A percentile compares a stretch with the other conserved stretches of the same genome.
These are phyloP conservation scores for Percopsis omiscomaycus DNA, from an alignment of 2,797 vertebrate species.

Conservation along the genomic window DNA sequence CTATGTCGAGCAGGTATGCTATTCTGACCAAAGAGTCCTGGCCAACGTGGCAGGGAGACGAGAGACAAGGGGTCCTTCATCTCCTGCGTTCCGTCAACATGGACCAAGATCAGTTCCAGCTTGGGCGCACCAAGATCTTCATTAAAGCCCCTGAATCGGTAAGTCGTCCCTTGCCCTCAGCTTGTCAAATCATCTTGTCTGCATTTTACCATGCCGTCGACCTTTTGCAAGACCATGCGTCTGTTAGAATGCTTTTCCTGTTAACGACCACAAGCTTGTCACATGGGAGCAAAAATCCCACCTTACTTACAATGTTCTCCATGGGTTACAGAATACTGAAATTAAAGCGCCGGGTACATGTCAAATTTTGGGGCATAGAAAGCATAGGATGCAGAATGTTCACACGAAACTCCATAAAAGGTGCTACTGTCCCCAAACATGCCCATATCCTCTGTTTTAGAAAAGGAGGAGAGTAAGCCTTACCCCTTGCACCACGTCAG, in stretches of 20 bases:
- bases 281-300: conserved; percentile 13
- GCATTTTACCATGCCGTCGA: too few relatives aligned
- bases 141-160: conserved; percentile 98
- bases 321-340: not conserved
- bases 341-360: not conserved
- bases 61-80: conserved; percentile 93
- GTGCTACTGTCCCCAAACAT: conserved; percentile 49
- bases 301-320: not conserved
- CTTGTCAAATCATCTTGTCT: not conserved
- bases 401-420: conserved; percentile 64
- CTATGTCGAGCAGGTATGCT: conserved; percentile 83
- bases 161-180: conserved; percentile 36
- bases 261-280: not conserved
- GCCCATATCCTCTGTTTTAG: conserved; percentile 31
- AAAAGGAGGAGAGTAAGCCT: conserved; percentile 56
- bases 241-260: not conserved
- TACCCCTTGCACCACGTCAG: conserved; percentile 64
- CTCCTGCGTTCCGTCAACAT: conserved; percentile 92
- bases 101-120: conserved; percentile 95
- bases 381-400: conserved; percentile 41
- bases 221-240: not conserved
- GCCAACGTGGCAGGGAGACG: conserved; percentile 93
- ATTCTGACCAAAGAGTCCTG: conserved; percentile 96
- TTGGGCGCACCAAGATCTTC: conserved; percentile 91
- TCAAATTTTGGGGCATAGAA: conserved; percentile 6